Base-by-base conservation (phyloP, 1,140 invertebrate species). In the Vanessa tameamea region DNA sequence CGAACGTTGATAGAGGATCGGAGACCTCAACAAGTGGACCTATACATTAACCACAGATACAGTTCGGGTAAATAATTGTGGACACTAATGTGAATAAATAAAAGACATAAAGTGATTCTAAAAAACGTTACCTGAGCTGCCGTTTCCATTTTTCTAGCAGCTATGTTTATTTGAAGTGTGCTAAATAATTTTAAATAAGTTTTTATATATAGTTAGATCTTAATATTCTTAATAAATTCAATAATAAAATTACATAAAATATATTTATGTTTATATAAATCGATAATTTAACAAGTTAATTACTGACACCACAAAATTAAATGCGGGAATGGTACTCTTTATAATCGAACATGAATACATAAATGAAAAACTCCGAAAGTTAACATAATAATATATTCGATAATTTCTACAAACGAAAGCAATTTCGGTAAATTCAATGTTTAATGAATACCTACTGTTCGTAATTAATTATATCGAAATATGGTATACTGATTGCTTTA, bases 11-110 rank as follows among this genome's bases (percentile, higher is more conserved):
- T 65, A 68, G 47, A 66, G 76, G 73, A 68, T 74, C 76, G 78
- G 50, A 64, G 71, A 71, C 78, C 79, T 87, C 86, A 88, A 89
- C 87, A 89, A 89, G 84, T 90, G 81, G 79, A 78, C 64, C 67
- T 64, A 14, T 47, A 61, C 53, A 70, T 63, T 15, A 31, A 63
- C 48, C 64, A n/a, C 63, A 23, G 26, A 71, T 61, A 61, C 16
- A 61, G 11, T 48, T 50, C 68, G 68, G 57, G 20, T 67, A 57
- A 57, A 57, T 53, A 53, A 69, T 31, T 68, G 55, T 53, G 65
- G 15, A 69, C 37, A 53, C 31, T 53, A 43, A 57, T 57, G 16
- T 57, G 31, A 26, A 26, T 26, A 64, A 61, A 53, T 69, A 47
- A 61, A 47, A 14, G 31, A 43, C 53, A 15, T 63, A 31, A 47